These are phyloP conservation scores for Bursaphelenchus okinawaensis DNA, from an alignment of 2,888 invertebrate species.

Conservation along the genomic window DNA sequence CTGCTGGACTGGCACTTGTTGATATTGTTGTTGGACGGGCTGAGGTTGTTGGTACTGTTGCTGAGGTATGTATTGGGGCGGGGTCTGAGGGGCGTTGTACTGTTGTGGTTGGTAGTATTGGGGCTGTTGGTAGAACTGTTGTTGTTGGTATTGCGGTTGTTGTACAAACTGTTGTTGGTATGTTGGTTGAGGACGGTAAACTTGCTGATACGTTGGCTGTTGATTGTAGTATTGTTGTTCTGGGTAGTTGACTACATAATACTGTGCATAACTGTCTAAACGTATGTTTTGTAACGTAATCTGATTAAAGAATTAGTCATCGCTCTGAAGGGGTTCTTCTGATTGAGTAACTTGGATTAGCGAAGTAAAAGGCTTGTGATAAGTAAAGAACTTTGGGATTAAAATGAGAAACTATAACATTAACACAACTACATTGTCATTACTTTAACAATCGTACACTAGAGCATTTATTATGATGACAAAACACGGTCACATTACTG, in stretches of 20 bases:
- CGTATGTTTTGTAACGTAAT: no score
- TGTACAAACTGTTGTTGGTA: neutral
- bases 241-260: neutral
- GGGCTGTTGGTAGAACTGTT: neutral
- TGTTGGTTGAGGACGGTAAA: neutral
- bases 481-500: no score
- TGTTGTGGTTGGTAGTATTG: neutral
- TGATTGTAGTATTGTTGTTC: slow-evolving; percentile 1
- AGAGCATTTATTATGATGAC: no score
- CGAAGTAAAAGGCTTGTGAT: no score
- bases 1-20: neutral
- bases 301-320: no score
- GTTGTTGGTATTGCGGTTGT: neutral
- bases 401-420: neutral
- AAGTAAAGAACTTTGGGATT: neutral
- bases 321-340: no score
- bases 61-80: slow-evolving; percentile 1
- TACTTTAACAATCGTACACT: no score
- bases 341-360: no score
- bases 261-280: neutral
- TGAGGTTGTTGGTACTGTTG: slow-evolving; percentile 4
- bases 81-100: neutral
- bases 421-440: neutral
- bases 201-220: neutral
- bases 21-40: neutral